Conservation (phyloP, 2,888 invertebrate species). For the Ashinkailepas kermadecensis region DNA sequence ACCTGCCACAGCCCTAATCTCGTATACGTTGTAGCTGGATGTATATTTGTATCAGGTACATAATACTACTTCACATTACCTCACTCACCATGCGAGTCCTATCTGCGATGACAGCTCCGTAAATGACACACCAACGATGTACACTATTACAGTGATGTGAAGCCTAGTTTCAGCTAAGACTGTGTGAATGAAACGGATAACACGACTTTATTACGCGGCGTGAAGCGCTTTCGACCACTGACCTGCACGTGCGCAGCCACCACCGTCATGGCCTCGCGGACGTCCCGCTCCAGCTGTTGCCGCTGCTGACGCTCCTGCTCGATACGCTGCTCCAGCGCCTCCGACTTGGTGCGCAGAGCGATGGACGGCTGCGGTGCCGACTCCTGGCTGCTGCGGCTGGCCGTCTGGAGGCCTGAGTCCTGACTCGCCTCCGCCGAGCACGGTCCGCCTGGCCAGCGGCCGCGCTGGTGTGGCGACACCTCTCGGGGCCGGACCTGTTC, state of each 20-base stretch:
- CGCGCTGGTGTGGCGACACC: not conserved
- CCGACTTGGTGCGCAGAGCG: slow-evolving; percentile 7
- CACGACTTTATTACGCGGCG: too few species aligned
- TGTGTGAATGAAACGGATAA: too few species aligned
- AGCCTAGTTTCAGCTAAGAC: too few species aligned
- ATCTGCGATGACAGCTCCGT: too few species aligned
- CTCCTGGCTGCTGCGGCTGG: slow-evolving; percentile 2
- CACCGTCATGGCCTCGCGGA: slow-evolving; percentile 3
- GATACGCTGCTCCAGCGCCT: slow-evolving; percentile 11
- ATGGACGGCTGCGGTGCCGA: slow-evolving; percentile 2
- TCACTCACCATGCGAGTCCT: too few species aligned
- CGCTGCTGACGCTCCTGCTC: slow-evolving; percentile 16
- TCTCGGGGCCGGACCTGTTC: not conserved
- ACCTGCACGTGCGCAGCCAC: slow-evolving; percentile 18
- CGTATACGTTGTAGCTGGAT: too few species aligned
- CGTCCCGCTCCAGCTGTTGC: slow-evolving; percentile 13
- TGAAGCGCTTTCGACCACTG: too few species aligned
- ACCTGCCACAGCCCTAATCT: too few species aligned
- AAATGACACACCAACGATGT: too few species aligned
- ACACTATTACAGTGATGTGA: too few species aligned
- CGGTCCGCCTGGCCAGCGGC: not conserved
- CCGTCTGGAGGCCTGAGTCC: not conserved
- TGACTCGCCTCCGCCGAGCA: not conserved
- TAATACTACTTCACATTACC: too few species aligned
- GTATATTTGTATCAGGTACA: too few species aligned